Evolutionary conservation across 2,888 invertebrate species (phyloP), one percentile per base, ranked within the genome.

Genomic region (Rutpela maculata): DNA sequence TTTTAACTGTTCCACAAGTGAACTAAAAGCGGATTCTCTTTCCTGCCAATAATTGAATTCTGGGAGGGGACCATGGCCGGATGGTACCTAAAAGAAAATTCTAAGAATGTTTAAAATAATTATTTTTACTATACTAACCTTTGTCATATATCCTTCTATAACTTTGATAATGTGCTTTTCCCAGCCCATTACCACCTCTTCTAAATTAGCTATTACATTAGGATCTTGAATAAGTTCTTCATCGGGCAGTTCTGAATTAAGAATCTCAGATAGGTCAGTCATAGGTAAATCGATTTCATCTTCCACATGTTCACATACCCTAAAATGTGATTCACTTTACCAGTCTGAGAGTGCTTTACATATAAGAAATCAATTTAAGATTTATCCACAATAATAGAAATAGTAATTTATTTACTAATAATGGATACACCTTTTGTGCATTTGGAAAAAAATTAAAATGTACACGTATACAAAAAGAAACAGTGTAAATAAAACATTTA

Each of bases 41-140:
- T 95, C 94, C 70, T 95, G 92, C 98, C 98, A 98, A 85, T 95
- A 95, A 78, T 94, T 94, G 86, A 95, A 96, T 87, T 97, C 97
- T 0, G 96, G 94, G 73, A 97, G 92, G 0, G 97, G 97, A 0
- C 96, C 95, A 77, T 94, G 93, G 0, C 95, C 95, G 63, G 92
- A 92, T 0, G 93, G 92, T 76, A 91, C 89, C 92, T 93, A 83
- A 76, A 85, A 84, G 56, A 63, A 75, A 69, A 22, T 6, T 12
- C 12, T 50, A n/a, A 2, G 2, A n/a, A 15, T n/a, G 50, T 17
- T 50, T n/a, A 50, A n/a, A 15, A 50, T 5, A 7, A 50, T 50
- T 17, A 1, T n/a, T 5, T 15, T 15, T n/a, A n/a, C 2, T n/a
- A 50, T 50, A 15, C 6, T 6, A n/a, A 92, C 93, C 90, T 92